Base-by-base conservation (phyloP, 2,888 invertebrate genomes). In the Candidula unifasciata region DNA sequence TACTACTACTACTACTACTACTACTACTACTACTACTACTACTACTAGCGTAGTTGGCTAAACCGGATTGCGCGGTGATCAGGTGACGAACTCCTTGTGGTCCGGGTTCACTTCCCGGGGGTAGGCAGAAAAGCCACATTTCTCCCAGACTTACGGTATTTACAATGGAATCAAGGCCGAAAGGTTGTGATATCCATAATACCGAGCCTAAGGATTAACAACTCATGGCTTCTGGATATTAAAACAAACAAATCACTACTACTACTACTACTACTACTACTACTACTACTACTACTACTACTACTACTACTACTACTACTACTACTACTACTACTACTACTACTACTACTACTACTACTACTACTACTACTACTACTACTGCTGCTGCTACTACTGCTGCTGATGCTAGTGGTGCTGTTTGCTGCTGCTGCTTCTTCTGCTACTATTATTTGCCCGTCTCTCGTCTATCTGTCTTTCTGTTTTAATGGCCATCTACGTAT, bases 1-100 rank as follows among this genome's bases (percentile, higher is more conserved):
- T 79, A 79, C 33, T 79, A 79, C 66, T 79, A 79, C 33, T 79
- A 79, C 37, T 79, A 79, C 66, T 79, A 79, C 66, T 66, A 79
- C 66, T 79, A 79, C 16, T 79, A 79, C 66, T 79, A 64, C 66
- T 79, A 79, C 66, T 79, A 79, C 44, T 79, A 79, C 66, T 78
- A n/a, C n/a, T n/a, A n/a, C n/a, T n/a, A n/a, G n/a, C n/a, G n/a
- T n/a, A n/a, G n/a, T n/a, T n/a, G n/a, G n/a, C n/a, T n/a, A n/a
- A n/a, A n/a, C n/a, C n/a, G n/a, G n/a, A n/a, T n/a, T n/a, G n/a
- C n/a, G n/a, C n/a, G n/a, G n/a, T n/a, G n/a, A n/a, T n/a, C n/a
- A n/a, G n/a, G n/a, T n/a, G n/a, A n/a, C n/a, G n/a, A n/a, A n/a
- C n/a, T n/a, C n/a, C n/a, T n/a, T n/a, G n/a, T n/a, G n/a, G n/a